These are phyloP conservation scores for Apodemia mormo DNA, from an alignment of 2,888 invertebrate genomes.

Conservation along the genomic window DNA sequence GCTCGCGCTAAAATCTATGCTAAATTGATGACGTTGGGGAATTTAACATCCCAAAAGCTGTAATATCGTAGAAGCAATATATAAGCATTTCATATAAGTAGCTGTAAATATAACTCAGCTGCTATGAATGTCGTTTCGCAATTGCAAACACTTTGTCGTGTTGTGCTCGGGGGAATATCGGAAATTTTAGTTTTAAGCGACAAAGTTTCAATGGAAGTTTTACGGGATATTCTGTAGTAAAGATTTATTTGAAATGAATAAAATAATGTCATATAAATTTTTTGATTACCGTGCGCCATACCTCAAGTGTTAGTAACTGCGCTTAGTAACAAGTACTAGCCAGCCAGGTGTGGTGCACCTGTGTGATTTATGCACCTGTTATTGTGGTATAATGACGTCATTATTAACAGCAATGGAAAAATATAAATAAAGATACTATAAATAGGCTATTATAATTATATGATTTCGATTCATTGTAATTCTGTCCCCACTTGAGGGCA, in stretches of 20 bases:
- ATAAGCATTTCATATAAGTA: not conserved
- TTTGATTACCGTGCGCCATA: too few species aligned
- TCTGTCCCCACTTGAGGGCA: too few species aligned
- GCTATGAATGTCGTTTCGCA: conserved; percentile 3
- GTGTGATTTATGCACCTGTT: too few species aligned
- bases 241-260: not conserved
- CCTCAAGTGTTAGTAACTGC: too few species aligned
- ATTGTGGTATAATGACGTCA: too few species aligned
- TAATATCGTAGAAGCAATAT: not conserved
- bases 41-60: not conserved
- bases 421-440: too few species aligned
- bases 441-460: too few species aligned
- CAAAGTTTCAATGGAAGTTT: conserved; percentile 1
- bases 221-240: not conserved
- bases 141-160: conserved; percentile 9
- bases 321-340: too few species aligned
- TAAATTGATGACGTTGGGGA: not conserved
- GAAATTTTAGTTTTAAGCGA: not conserved
- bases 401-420: too few species aligned
- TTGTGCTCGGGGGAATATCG: not conserved
- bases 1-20: not conserved
- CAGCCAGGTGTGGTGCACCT: too few species aligned
- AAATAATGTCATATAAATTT: too few species aligned
- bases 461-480: too few species aligned
- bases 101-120: not conserved